phyloP scores from a whole-genome alignment of 2,797 vertebrate genomes.

The Argentina silus region DNA sequence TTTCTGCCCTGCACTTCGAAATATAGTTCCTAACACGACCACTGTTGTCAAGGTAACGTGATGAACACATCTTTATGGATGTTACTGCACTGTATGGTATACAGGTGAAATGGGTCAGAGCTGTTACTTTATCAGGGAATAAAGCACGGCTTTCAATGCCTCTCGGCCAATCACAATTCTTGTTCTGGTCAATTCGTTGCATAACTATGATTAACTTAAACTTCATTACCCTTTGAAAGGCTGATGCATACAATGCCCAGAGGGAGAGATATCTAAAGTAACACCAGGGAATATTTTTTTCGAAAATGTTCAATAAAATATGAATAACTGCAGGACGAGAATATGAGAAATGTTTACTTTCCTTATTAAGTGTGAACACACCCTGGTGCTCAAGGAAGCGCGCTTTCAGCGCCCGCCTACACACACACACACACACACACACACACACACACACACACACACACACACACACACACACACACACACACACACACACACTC shows the following conservation, averaged over 20 bases:
- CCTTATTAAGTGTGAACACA: conserved; percentile 18
- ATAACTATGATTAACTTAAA: neutral
- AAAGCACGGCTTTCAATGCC: no score
- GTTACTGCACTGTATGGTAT: no score
- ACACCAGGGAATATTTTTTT: conserved; percentile 14
- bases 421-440: neutral
- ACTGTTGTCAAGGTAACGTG: no score
- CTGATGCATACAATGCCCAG: conserved; percentile 5
- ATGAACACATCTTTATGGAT: no score
- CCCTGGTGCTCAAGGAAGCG: neutral
- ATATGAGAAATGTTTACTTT: conserved; percentile 32
- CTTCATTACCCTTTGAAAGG: conserved; percentile 9
- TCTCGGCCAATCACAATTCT: no score
- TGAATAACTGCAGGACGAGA: conserved; percentile 17
- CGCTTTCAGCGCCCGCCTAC: neutral
- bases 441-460: neutral
- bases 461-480: conserved; percentile 14
- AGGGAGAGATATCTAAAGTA: neutral
- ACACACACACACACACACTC: neutral
- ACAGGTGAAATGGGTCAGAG: no score
- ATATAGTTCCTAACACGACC: no score
- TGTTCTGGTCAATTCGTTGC: no score
- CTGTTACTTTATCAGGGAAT: no score
- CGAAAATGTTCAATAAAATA: conserved; percentile 15
- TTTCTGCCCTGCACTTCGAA: no score